Conservation (phyloP, 1,140 invertebrate genomes). For the Diploscapter pachys region DNA sequence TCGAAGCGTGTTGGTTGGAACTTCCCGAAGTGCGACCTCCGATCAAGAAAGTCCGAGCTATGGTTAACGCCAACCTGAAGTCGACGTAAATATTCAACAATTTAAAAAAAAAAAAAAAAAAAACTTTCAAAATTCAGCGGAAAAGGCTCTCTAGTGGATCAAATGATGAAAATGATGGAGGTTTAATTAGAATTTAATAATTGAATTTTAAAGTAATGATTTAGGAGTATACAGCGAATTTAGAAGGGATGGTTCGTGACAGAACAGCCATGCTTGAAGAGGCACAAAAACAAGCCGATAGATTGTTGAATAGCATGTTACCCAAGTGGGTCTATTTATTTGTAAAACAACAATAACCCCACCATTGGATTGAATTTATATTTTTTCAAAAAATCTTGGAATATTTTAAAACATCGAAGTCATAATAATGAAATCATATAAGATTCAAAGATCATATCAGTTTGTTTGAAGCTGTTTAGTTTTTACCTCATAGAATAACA, state of each 20-base stretch:
- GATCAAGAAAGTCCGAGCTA: constrained; percentile 55
- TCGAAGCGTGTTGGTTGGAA: constrained; percentile 58
- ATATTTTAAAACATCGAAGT: no score
- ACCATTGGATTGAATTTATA: no score
- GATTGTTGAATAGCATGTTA: constrained; percentile 57
- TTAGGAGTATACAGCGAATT: constrained; percentile 51
- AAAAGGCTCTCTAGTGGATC: constrained; percentile 54
- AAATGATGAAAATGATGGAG: constrained; percentile 60
- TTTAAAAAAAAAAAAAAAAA: background rate
- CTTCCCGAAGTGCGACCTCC: constrained; percentile 57
- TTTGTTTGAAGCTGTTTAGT: no score
- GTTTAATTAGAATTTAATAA: no score
- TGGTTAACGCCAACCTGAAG: constrained; percentile 56
- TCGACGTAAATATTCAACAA: constrained; percentile 44
- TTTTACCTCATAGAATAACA: no score
- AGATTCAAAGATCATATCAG: no score
- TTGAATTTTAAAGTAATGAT: no score
- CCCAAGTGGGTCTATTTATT: constrained; percentile 35
- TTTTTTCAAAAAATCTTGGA: no score
- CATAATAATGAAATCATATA: no score
- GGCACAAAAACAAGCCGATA: constrained; percentile 58
- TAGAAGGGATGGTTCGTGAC: constrained; percentile 56
- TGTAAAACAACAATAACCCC: no score
- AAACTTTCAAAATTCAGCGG: constrained; percentile 34
- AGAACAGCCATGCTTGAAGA: constrained; percentile 55